A percentile compares a stretch with the other conserved stretches of the same genome.
Evolutionary conservation across 2,113 vertebrate species (phyloP).

Genomic region (Spilogale gracilis): DNA sequence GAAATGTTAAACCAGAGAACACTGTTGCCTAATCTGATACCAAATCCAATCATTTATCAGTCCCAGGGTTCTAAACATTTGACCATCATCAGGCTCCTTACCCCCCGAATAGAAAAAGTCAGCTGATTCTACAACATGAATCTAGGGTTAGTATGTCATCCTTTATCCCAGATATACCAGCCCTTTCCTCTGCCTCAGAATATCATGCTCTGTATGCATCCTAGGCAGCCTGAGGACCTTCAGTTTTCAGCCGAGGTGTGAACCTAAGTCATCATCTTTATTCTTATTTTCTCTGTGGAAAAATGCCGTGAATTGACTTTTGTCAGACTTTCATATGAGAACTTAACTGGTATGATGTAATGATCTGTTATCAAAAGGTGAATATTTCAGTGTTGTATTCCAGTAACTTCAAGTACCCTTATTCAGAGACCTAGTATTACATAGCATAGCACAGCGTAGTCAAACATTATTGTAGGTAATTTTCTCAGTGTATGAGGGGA

Average conservation of each 20-base stretch:
- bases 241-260: constrained; percentile 68
- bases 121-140: background rate
- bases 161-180: background rate
- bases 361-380: constrained; percentile 84
- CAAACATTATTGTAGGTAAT: constrained; percentile 71
- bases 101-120: background rate
- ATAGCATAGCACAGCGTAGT: constrained; percentile 76
- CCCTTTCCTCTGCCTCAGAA: background rate
- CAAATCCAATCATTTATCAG: constrained; percentile 3
- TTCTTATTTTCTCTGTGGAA: constrained; percentile 83
- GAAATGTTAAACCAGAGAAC: constrained; percentile 65
- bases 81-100: background rate
- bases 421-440: constrained; percentile 79
- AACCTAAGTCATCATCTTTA: constrained; percentile 73
- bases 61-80: background rate
- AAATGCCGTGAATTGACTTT: constrained; percentile 68
- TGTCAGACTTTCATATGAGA: constrained; percentile 80
- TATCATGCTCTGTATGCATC: background rate
- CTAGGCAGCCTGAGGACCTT: background rate
- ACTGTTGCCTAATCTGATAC: background rate
- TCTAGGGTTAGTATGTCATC: background rate
- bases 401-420: constrained; percentile 82
- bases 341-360: constrained; percentile 81
- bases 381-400: constrained; percentile 76
- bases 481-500: background rate